phyloP scores from a whole-genome alignment of 1,140 invertebrate species.

The Drosophila gunungcola region DNA sequence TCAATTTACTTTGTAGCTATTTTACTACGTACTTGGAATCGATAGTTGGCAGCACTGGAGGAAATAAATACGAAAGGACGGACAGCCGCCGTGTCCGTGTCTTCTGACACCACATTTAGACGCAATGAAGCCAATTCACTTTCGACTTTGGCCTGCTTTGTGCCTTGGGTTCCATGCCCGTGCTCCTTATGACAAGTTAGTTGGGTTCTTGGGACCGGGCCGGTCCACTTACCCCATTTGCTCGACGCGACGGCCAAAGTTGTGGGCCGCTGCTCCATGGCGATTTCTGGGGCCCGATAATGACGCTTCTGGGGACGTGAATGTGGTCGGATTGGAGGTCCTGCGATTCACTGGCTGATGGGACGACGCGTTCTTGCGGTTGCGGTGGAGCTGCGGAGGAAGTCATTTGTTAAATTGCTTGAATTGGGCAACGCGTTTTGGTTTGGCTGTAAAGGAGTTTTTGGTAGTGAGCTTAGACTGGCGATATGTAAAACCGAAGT shows the following conservation, averaged over 20 bases:
- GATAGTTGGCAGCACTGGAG: constrained; percentile 11
- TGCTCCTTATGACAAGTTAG: constrained; percentile 55
- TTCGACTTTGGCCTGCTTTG: constrained; percentile 33
- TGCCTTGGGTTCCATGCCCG: constrained; percentile 14
- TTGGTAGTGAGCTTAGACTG: constrained; percentile 9
- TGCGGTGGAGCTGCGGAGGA: constrained; percentile 37
- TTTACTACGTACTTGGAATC: constrained; percentile 1
- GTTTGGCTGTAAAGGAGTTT: neutral
- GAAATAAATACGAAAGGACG: neutral
- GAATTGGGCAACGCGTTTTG: constrained; percentile 31
- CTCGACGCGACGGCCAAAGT: constrained; percentile 5
- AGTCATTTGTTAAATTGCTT: constrained; percentile 58
- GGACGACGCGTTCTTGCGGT: constrained; percentile 43
- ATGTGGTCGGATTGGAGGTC: constrained; percentile 48
- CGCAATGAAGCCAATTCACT: constrained; percentile 78
- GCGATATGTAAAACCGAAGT: constrained; percentile 26
- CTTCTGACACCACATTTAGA: constrained; percentile 73
- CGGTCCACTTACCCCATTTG: constrained; percentile 18
- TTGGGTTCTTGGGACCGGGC: constrained; percentile 27
- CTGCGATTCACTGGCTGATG: constrained; percentile 26
- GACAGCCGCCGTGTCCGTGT: constrained; percentile 23
- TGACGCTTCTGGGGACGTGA: constrained; percentile 55
- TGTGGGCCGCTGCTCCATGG: constrained; percentile 24
- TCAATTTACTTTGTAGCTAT: neutral
- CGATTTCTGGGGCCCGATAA: constrained; percentile 38